Conservation (phyloP, 2,113 vertebrate species). For the Hiodon alosoides region DNA sequence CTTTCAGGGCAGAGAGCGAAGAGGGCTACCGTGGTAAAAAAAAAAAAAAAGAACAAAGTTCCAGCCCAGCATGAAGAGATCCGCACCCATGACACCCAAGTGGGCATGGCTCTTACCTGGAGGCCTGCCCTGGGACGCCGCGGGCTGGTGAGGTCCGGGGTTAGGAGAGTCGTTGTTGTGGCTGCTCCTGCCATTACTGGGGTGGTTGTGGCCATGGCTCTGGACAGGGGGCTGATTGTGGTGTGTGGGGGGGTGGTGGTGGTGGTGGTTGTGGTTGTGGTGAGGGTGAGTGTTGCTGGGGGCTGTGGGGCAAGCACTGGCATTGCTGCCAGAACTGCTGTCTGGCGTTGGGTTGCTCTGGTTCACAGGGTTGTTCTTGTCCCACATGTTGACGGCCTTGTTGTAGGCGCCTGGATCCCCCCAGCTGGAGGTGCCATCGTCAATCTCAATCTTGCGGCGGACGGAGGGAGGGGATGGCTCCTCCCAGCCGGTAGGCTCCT, state of each 20-base stretch:
- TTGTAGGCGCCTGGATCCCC: constrained; percentile 86
- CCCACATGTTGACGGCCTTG: constrained; percentile 95
- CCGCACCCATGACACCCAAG: background rate
- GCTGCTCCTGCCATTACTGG: constrained; percentile 48
- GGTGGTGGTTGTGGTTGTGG: constrained; percentile 46
- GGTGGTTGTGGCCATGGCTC: constrained; percentile 55
- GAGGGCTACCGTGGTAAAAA: no score
- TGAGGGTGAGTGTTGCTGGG: constrained; percentile 8
- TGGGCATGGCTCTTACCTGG: constrained; percentile 45
- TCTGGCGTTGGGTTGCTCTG: constrained; percentile 58
- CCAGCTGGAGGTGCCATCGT: constrained; percentile 97
- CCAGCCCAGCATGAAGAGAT: no score
- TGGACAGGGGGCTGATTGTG: constrained; percentile 56
- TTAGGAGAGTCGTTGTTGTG: constrained; percentile 18
- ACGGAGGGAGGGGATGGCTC: constrained; percentile 92
- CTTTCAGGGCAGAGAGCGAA: no score
- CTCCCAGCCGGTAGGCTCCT: constrained; percentile 89
- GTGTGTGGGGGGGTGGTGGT: constrained; percentile 55
- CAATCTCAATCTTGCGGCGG: constrained; percentile 94
- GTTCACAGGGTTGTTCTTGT: constrained; percentile 85
- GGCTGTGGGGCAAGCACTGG: constrained; percentile 16
- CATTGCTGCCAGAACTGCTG: constrained; percentile 46
- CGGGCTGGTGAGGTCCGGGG: constrained; percentile 56
- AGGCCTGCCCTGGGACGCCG: constrained; percentile 65
- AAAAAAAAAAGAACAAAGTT: no score